phyloP scores from a whole-genome alignment of 2,113 vertebrate genomes.

The Gallinago jamesoni region DNA sequence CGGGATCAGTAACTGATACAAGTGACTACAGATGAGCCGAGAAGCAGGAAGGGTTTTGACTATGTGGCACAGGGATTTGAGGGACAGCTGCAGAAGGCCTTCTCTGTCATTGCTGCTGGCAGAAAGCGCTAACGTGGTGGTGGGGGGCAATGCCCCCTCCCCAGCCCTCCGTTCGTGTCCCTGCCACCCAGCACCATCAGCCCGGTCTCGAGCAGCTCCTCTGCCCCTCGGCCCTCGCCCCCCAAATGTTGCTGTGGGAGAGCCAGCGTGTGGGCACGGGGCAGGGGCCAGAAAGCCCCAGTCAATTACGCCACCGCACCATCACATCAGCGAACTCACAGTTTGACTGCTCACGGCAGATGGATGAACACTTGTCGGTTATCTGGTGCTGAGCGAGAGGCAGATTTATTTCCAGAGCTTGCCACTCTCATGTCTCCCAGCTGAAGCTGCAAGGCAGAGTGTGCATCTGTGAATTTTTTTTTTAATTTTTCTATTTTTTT shows the following conservation, averaged over 20 bases:
- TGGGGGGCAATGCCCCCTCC: background rate
- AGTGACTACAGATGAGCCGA: background rate
- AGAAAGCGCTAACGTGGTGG: background rate
- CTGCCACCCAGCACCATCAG: background rate
- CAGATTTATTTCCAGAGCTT: constrained; percentile 86
- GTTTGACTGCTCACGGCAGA: constrained; percentile 85
- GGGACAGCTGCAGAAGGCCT: constrained; percentile 23
- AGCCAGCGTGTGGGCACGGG: background rate
- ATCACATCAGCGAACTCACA: constrained; percentile 74
- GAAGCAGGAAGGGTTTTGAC: background rate
- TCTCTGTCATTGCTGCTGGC: background rate
- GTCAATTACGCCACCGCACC: constrained; percentile 75
- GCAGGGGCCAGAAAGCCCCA: constrained; percentile 41
- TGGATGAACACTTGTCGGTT: constrained; percentile 89
- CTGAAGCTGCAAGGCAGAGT: constrained; percentile 76
- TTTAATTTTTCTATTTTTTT: constrained; percentile 3
- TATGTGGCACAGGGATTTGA: background rate
- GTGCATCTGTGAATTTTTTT: constrained; percentile 61
- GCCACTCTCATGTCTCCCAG: constrained; percentile 81
- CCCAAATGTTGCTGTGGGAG: background rate
- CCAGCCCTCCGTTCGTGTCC: background rate
- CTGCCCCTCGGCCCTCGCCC: background rate
- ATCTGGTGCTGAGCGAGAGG: constrained; percentile 73
- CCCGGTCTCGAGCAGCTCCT: background rate
- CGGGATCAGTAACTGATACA: background rate